These are phyloP conservation scores for Thermophis baileyi DNA, from an alignment of 2,113 vertebrate genomes.

Conservation along the genomic window DNA sequence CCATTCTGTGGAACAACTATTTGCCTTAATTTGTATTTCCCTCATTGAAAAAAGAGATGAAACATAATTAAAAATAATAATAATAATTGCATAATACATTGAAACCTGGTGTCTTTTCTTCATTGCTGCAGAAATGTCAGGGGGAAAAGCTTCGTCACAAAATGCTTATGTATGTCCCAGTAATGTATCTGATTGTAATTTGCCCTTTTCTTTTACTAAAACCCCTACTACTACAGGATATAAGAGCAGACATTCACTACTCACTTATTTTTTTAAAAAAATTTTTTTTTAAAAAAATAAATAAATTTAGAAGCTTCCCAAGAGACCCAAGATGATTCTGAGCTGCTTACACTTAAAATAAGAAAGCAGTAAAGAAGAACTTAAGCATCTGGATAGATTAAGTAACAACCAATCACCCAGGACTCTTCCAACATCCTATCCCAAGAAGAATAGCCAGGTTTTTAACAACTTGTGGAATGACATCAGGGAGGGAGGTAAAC, in stretches of 20 bases:
- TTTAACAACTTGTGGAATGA: background rate
- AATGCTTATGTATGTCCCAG: background rate
- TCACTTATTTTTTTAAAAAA: background rate
- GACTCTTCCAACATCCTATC: background rate
- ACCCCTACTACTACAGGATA: background rate
- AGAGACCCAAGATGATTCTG: background rate
- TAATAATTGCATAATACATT: background rate
- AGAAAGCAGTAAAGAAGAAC: background rate
- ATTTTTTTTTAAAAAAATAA: too few relatives aligned
- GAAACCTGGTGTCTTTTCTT: background rate
- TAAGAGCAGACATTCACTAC: background rate
- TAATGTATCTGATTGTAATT: background rate
- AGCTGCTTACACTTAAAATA: background rate
- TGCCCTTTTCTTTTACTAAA: background rate
- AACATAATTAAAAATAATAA: too few relatives aligned
- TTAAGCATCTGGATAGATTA: background rate
- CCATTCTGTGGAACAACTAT: background rate
- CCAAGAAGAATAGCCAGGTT: background rate
- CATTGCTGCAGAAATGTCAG: background rate
- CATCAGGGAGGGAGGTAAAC: background rate
- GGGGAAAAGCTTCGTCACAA: background rate
- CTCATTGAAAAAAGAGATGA: background rate
- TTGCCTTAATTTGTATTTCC: background rate
- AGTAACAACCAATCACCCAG: background rate
- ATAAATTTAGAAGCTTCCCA: background rate